Percentiles rank a stretch among this genome's conserved stretches.
Evolutionary conservation across 2,797 vertebrate species (phyloP).

Genomic region (Anas bernieri): DNA sequence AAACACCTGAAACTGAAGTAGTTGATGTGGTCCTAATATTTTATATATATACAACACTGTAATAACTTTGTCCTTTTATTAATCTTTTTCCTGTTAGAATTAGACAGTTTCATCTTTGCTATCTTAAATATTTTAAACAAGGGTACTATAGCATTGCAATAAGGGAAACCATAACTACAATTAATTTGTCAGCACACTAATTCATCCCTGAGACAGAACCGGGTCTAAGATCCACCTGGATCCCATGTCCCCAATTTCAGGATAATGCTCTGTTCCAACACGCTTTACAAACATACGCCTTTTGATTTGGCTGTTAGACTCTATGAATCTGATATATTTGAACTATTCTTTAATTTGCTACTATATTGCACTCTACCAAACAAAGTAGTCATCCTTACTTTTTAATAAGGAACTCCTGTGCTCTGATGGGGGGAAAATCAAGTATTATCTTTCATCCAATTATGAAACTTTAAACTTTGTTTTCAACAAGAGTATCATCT

Average conservation of each 20-base stretch:
- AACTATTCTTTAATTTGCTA: constrained; percentile 34
- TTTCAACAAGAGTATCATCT: constrained; percentile 17
- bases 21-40: too few species aligned
- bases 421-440: not conserved
- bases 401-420: constrained; percentile 42
- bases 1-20: too few species aligned
- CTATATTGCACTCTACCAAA: not conserved
- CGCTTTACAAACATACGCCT: not conserved
- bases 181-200: not conserved
- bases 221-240: not conserved
- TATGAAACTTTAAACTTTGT: not conserved
- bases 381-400: constrained; percentile 4
- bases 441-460: constrained; percentile 9
- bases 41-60: too few species aligned
- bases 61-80: too few species aligned
- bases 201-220: not conserved
- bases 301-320: constrained; percentile 2
- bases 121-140: not conserved
- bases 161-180: not conserved
- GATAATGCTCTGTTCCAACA: not conserved
- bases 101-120: not conserved
- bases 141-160: not conserved
- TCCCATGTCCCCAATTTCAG: not conserved
- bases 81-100: too few species aligned
- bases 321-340: constrained; percentile 17